Percentiles rank a stretch among this genome's conserved stretches.
These are phyloP conservation scores for Polymixis lichenea DNA, from an alignment of 2,888 invertebrate species.

Conservation along the genomic window DNA sequence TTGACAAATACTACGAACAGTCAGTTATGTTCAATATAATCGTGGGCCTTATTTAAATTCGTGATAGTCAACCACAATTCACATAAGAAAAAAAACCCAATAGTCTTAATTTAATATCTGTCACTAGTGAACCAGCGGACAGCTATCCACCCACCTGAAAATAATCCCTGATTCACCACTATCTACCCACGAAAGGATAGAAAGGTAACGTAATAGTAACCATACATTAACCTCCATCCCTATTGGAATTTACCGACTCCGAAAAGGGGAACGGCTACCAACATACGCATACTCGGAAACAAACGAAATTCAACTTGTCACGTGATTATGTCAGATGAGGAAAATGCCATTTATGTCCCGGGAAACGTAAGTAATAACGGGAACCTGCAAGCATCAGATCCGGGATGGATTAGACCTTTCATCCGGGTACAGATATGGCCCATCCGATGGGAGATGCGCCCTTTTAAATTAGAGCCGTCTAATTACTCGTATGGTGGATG, in stretches of 20 bases:
- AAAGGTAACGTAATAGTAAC: conserved; percentile 32
- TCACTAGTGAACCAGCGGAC: conserved; percentile 7
- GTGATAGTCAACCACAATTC: too few species aligned
- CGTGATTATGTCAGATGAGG: conserved; percentile 64
- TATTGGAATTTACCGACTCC: conserved; percentile 43
- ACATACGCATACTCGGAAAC: conserved; percentile 25
- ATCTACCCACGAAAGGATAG: conserved; percentile 5
- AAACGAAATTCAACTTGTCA: conserved; percentile 53
- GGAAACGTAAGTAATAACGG: conserved; percentile 64
- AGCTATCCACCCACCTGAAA: conserved; percentile 11
- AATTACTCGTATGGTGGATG: conserved; percentile 35
- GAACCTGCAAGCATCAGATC: conserved; percentile 45
- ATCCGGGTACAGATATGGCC: conserved; percentile 35
- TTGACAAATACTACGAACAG: background rate
- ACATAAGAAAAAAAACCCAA: background rate
- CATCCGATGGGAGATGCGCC: conserved; percentile 20
- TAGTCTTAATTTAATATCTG: conserved; percentile 1
- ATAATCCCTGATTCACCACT: conserved; percentile 50
- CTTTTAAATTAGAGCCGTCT: conserved; percentile 38
- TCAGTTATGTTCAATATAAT: background rate
- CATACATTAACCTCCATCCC: conserved; percentile 35
- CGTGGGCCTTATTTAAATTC: too few species aligned
- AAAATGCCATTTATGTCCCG: conserved; percentile 64
- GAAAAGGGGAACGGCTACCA: conserved; percentile 23
- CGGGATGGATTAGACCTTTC: conserved; percentile 52